Evolutionary conservation across 2,888 invertebrate species (phyloP), one percentile per base, ranked within the genome.

Genomic region (Torymus auratus): DNA sequence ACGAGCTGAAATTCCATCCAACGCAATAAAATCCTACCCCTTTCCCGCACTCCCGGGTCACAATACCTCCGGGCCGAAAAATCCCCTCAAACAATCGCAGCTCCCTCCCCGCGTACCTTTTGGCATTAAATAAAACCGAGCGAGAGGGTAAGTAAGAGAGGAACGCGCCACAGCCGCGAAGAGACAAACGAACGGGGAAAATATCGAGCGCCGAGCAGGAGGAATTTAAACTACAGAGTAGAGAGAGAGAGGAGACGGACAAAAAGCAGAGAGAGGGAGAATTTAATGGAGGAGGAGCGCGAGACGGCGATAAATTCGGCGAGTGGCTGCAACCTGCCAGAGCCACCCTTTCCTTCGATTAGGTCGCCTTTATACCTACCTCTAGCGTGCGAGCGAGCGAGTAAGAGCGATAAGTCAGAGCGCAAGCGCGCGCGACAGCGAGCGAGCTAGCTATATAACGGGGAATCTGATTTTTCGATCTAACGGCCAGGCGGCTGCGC

Each of bases 311-410:
- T 81, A 81, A 81, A 81, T 81, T 81, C 69, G 17, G 77, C 58
- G 77, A 81, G 81, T 81, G 73, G 81, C 81, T 81, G 73, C 77
- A 73, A 78, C 77, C 77, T 81, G 81, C 81, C 77, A 81, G 75
- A n/a, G 61, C 17, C 80, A 80, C 56, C 61, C 67, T 71, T 58
- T 60, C 52, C 28, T 76, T 76, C 76, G 62, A 76, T 76, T 69
- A 76, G 69, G 69, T 69, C 56, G 68, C 62, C 28, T 73, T 73
- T 73, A 73, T 73, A 23, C 69, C 41, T 52, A 15, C 60, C 62
- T 14, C 15, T 2, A 17, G 28, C n/a, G n/a, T 5, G 56, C 64
- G n/a, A 12, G 56, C 64, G 41, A n/a, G 14, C 60, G 28, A 28
- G 28, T 2, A 28, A 28, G 28, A 28, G 28, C 28, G 28, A 28